Percentiles rank a stretch among this genome's conserved stretches.
These are phyloP conservation scores for Leiothrix lutea DNA, from an alignment of 2,113 vertebrate genomes.

Conservation along the genomic window DNA sequence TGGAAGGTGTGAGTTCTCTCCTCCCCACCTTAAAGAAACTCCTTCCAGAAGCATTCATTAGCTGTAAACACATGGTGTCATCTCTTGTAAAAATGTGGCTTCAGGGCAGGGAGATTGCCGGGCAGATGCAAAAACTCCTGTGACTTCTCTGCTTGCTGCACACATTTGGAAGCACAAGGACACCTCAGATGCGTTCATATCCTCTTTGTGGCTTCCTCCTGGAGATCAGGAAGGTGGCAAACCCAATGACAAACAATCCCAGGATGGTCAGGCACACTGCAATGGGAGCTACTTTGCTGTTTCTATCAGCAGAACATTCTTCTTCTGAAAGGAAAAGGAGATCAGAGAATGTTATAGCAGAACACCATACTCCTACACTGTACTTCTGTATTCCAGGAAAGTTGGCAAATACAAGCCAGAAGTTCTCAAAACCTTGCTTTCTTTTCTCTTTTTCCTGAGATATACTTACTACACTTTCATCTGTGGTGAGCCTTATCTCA, in stretches of 20 bases:
- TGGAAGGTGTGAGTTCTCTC: neutral
- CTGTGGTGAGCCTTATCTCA: neutral
- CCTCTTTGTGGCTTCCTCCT: conserved; percentile 70
- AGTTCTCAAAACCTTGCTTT: neutral
- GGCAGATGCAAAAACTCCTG: neutral
- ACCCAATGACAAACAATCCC: conserved; percentile 73
- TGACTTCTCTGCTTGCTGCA: neutral
- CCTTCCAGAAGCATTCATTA: neutral
- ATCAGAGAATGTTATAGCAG: conserved; percentile 4
- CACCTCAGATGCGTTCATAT: conserved; percentile 76
- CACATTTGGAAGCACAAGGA: neutral
- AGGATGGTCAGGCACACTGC: conserved; percentile 70
- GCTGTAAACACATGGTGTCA: neutral
- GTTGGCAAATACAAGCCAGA: neutral
- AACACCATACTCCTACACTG: neutral
- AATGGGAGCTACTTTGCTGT: conserved; percentile 70
- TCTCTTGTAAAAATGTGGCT: neutral
- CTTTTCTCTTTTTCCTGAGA: neutral
- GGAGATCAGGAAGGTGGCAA: conserved; percentile 75
- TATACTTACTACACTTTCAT: neutral
- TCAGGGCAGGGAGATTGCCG: neutral
- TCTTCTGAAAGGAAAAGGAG: conserved; percentile 76
- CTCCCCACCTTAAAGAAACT: neutral
- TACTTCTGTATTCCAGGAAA: neutral
- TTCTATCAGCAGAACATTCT: conserved; percentile 84